Conservation (phyloP, 2,797 vertebrate genomes). For the Molossus molossus region DNA sequence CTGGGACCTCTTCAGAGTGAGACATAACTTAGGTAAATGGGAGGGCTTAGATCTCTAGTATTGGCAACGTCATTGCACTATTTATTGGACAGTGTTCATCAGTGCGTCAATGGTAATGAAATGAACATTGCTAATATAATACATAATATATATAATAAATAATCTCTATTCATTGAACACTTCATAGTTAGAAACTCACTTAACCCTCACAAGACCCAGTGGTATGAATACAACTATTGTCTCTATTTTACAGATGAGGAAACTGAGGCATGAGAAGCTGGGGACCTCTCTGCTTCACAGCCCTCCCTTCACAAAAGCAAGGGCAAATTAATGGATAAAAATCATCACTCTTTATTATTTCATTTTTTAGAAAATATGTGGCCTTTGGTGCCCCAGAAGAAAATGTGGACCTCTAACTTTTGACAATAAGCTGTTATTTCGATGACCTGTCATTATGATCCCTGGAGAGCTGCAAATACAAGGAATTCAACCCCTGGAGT, state of each 20-base stretch:
- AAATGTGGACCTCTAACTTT: neutral
- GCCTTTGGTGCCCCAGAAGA: neutral
- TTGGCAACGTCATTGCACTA: neutral
- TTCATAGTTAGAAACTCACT: slow-evolving; percentile 7
- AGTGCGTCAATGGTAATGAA: neutral
- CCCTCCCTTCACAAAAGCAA: slow-evolving; percentile 23
- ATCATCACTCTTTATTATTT: slow-evolving; percentile 27
- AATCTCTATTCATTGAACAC: neutral
- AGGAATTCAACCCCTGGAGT: neutral
- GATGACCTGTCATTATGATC: neutral
- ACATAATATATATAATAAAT: neutral
- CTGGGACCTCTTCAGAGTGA: slow-evolving; percentile 35
- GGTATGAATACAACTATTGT: neutral
- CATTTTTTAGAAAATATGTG: neutral
- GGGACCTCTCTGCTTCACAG: neutral
- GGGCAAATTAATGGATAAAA: neutral
- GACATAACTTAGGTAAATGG: neutral
- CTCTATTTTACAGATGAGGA: neutral
- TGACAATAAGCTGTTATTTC: neutral
- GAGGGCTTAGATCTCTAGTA: neutral
- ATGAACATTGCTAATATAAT: neutral
- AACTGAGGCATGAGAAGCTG: neutral
- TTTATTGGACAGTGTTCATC: neutral
- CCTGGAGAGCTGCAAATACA: neutral
- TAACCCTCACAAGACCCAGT: neutral